Evolutionary conservation across 2,888 invertebrate species (phyloP), one percentile per base, ranked within the genome.

Genomic region (Nebria brevicollis): DNA sequence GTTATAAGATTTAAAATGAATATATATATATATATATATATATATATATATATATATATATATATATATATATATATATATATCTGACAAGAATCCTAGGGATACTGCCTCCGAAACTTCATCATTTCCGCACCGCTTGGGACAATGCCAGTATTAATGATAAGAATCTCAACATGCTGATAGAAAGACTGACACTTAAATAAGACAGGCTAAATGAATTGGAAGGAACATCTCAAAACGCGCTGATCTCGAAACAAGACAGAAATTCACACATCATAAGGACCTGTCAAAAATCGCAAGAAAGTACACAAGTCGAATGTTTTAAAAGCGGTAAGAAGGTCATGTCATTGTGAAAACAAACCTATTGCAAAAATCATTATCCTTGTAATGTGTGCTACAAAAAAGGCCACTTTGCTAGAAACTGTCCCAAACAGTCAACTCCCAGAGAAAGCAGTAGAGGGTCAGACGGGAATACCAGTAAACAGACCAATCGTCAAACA

Each of bases 301-400:
- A 66, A 10, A 1, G 7, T 25, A 7, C 75, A 13, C 13, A 4
- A 11, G 73, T 77, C 73, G 73, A 72, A 42, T 77, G 65, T 72
- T 77, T 73, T 5, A 77, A 77, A 54, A 64, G 73, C 15, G 77
- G 68, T 15, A 77, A 66, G 25, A 64, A 34, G 77, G 82, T 3
- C 82, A 82, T 15, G 72, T 77, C 26, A 82, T 26, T 82, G 77
- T 34, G 65, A 77, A 43, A 73, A 73, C 7, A 73, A 70, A 75
- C 10, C 1, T 77, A 77, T 15, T 81, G 81, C 11, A 77, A 77
- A 72, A 81, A 26, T 65, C 70, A 25, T 5, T 77, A 77, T 2
- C 43, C 72, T 20, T 78, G 78, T 20, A 73, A 82, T n/a, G 77
- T 15, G 2, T 82, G 74, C 26, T 68, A 77, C 0, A 15, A 41